Conservation (phyloP, 2,888 invertebrate species). For the Seira sanloemensis region DNA sequence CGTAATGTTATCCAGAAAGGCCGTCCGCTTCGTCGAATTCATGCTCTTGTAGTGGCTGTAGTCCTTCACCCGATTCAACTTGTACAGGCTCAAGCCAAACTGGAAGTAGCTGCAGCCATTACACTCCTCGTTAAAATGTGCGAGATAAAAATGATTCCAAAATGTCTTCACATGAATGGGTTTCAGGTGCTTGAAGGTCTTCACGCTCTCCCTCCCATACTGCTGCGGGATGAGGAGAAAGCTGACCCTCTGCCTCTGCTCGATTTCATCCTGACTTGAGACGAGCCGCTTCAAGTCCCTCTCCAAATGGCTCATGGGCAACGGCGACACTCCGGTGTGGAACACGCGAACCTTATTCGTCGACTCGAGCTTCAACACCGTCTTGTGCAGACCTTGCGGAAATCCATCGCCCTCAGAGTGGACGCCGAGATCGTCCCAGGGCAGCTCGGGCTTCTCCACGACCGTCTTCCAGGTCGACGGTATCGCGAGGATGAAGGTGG, state of each 20-base stretch:
- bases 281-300: constrained; percentile 67
- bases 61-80: constrained; percentile 54
- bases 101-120: constrained; percentile 35
- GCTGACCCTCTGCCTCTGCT: constrained; percentile 58
- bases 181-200: constrained; percentile 59
- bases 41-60: constrained; percentile 32
- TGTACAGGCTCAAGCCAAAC: constrained; percentile 67
- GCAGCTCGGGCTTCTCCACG: constrained; percentile 43
- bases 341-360: constrained; percentile 71
- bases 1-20: constrained; percentile 21
- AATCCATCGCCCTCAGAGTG: constrained; percentile 48
- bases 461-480: constrained; percentile 72
- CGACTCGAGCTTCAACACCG: constrained; percentile 70
- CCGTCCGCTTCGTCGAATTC: constrained; percentile 22
- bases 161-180: constrained; percentile 70
- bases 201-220: constrained; percentile 65
- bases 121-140: constrained; percentile 56
- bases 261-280: constrained; percentile 31
- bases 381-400: constrained; percentile 64
- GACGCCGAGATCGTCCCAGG: constrained; percentile 48
- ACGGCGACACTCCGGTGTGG: constrained; percentile 69
- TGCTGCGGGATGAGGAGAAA: constrained; percentile 66
- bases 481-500: constrained; percentile 70
- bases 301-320: constrained; percentile 69
- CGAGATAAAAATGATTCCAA: constrained; percentile 68